A percentile compares a stretch with the other conserved stretches of the same genome.
Conservation (phyloP, 2,797 vertebrate species). For the Peromyscus melanophrys region DNA sequence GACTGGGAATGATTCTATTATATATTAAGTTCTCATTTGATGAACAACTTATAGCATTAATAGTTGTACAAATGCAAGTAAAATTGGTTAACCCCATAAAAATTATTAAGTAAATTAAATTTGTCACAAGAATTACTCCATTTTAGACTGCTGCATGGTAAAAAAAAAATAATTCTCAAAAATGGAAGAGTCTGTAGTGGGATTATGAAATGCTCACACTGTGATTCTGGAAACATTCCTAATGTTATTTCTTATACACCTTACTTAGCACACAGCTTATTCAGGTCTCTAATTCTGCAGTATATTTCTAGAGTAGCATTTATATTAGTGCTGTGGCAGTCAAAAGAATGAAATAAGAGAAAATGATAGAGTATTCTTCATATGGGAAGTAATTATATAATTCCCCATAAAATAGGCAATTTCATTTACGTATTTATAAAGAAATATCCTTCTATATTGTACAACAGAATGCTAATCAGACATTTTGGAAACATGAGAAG, state of each 20-base stretch:
- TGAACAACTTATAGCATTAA: background rate
- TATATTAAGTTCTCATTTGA: background rate
- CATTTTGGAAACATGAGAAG: background rate
- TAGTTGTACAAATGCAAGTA: background rate
- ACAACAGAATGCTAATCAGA: background rate
- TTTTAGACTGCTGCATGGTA: background rate
- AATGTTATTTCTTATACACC: background rate
- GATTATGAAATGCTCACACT: background rate
- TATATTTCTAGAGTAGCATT: background rate
- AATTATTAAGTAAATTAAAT: background rate
- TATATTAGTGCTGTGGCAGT: background rate
- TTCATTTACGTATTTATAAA: background rate
- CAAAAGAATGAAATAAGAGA: background rate
- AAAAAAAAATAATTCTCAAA: slow-evolving; percentile 3
- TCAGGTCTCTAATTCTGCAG: background rate
- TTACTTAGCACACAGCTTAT: background rate
- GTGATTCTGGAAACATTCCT: background rate
- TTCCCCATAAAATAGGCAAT: background rate
- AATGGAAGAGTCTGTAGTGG: background rate
- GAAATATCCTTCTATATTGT: background rate
- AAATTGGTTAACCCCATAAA: background rate
- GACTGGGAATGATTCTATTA: background rate
- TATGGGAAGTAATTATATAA: background rate
- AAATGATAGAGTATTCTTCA: background rate
- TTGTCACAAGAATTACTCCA: background rate